Evolutionary conservation across 1,140 invertebrate genomes (phyloP), one percentile per base, ranked within the genome.

Genomic region (Drosophila melanogaster): DNA sequence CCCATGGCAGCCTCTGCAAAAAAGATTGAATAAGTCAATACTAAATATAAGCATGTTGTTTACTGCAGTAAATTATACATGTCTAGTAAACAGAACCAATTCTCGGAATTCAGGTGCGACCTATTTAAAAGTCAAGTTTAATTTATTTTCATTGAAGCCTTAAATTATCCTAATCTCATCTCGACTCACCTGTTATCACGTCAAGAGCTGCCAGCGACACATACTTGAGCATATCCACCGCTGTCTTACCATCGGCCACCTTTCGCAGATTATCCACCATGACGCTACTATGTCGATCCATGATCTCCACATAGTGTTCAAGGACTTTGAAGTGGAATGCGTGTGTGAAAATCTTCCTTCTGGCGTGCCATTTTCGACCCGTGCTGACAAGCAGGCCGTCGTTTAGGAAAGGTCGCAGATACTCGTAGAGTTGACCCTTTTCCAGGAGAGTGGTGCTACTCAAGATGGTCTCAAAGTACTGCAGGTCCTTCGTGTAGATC

Each of bases 281-380:
- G n/a, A 94, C 92, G 2, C 92, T 76, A 22, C 94, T 92, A 75
- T 96, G 95, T 43, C 93, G 93, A 75, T 96, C 95, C 90, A 97
- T 96, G 6, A 96, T 93, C 1, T 94, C 93, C 2, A 96, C 61
- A 89, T 96, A 97, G 55, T 95, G 93, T 54, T 96, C 94, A n/a
- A 97, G 92, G 57, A 97, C 96, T 75, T 95, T 95, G 83, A 97
- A 97, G 91, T 98, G 96, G 83, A 98, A 97, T 1, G 96, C 95
- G 8, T 96, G 96, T 1, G 96, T 97, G 37, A 97, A 90, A 40
- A 85, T 71, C 51, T 89, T 91, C 11, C 89, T 53, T 41, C 87
- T 56, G 3, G 74, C 38, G 44, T 85, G 80, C 89, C 89, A 90
- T 17, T 91, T 90, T 12, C 43, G 60, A 22, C 65, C 89, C 49